Conservation (phyloP, 2,888 invertebrate genomes). For the Barypeithes pellucidus region DNA sequence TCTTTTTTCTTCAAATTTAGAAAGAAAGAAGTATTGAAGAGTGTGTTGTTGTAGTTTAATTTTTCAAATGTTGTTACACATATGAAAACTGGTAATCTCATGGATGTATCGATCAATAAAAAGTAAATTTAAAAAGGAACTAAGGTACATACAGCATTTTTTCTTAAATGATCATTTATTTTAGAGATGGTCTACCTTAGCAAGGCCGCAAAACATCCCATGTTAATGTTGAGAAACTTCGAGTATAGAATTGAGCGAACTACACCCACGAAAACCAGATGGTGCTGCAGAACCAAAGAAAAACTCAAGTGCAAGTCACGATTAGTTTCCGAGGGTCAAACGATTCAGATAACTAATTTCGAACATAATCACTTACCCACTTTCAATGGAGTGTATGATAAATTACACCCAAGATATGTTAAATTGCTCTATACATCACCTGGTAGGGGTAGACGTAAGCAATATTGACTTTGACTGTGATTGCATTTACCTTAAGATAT, state of each 20-base stretch:
- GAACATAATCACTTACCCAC: conserved; percentile 51
- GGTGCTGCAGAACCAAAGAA: conserved; percentile 56
- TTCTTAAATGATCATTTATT: conserved; percentile 28
- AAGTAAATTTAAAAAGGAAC: not conserved
- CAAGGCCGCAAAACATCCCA: conserved; percentile 55
- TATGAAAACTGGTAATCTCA: no score
- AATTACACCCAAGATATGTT: conserved; percentile 31
- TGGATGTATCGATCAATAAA: not conserved
- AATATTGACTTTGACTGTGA: not conserved
- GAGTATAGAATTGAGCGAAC: conserved; percentile 54
- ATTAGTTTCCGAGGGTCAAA: conserved; percentile 52
- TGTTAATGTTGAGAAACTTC: conserved; percentile 54
- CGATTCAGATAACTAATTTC: conserved; percentile 51
- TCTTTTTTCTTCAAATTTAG: no score
- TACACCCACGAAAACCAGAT: conserved; percentile 46
- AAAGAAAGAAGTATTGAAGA: no score
- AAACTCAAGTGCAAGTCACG: conserved; percentile 56
- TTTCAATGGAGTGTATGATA: conserved; percentile 38
- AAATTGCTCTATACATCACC: conserved; percentile 15
- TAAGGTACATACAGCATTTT: not conserved
- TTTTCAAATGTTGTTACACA: no score
- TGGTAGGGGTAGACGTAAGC: conserved; percentile 4
- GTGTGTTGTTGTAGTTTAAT: no score
- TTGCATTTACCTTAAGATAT: not conserved
- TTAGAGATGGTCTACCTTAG: conserved; percentile 55